Conservation (phyloP, 2,888 invertebrate genomes). For the Leucoptera coffeella region DNA sequence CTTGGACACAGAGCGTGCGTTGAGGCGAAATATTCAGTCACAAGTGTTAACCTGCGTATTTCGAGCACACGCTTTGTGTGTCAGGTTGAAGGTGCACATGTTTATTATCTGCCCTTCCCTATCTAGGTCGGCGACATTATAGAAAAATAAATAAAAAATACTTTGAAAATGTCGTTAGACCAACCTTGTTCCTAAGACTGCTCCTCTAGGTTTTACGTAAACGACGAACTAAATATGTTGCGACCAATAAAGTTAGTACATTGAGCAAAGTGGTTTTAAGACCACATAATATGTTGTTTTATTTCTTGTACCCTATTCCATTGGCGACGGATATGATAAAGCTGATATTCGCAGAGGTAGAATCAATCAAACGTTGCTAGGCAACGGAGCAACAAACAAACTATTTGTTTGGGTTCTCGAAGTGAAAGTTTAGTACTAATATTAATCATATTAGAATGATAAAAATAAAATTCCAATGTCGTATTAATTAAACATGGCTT, state of each 20-base stretch:
- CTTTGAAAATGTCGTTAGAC: conserved; percentile 25
- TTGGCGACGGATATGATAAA: no score
- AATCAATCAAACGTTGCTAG: conserved; percentile 14
- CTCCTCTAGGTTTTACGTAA: conserved; percentile 36
- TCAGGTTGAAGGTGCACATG: conserved; percentile 45
- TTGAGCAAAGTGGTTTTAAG: conserved; percentile 30
- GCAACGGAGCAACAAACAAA: conserved; percentile 12
- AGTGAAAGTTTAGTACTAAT: no score
- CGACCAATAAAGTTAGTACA: conserved; percentile 27
- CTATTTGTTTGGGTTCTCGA: no score
- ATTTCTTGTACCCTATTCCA: conserved; percentile 6
- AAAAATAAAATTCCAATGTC: no score
- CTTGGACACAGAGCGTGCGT: conserved; percentile 36
- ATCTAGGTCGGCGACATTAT: conserved; percentile 26
- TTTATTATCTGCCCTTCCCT: conserved; percentile 26
- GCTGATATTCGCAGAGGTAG: no score
- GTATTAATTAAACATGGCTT: no score
- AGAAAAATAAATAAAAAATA: conserved; percentile 23
- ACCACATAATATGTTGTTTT: conserved; percentile 19
- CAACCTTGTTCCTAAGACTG: conserved; percentile 31
- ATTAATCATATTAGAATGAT: no score
- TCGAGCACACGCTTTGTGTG: conserved; percentile 41
- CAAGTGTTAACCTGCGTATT: conserved; percentile 22
- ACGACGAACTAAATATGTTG: conserved; percentile 33
- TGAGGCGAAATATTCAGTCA: conserved; percentile 29